Base-by-base conservation (phyloP, 1,140 invertebrate species). In the Phthorimaea operculella region DNA sequence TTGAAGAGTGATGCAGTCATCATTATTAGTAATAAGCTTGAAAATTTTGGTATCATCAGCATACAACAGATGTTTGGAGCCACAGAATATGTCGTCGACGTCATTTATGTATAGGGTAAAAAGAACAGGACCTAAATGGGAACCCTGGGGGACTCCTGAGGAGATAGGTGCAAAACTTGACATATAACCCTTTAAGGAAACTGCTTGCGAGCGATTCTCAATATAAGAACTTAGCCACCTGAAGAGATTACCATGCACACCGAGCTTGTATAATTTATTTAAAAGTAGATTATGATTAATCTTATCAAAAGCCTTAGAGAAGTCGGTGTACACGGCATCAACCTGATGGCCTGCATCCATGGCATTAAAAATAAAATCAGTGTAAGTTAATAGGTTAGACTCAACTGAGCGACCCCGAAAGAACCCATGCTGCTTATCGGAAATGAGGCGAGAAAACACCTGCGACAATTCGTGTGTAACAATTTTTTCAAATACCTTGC, bases 401-500 rank as follows among this genome's bases (percentile, higher is more conserved):
- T 44, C 52, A 53, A 45, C 39, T 5, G 15, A 44, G 4, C 52
- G 16, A 1, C 16, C 16, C 3, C 14, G 15, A 17, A 21, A 17
- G 15, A 53, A 53, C 8, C 36, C 47, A 21, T 49, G 47, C 11
- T 50, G 48, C 17, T 50, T 12, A 1, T 21, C 1, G 4, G 48
- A 33, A 12, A 50, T 33, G 10, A 2, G 21, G 3, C 14, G 17
- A 21, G 11, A 14, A 28, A 50, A 9, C 4, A 28, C 48, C 7
- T 1, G 5, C 6, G 48, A 53, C 70, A 64, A 45, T 0, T 61
- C 8, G 11, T 36, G 9, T 5, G 54, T 55, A 1, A 70, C 48
- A 18, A 68, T 44, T 49, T 58, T 60, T 33, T 73, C 74, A 7
- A 73, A 59, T 7, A 75, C 42, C 57, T 72, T 74, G 1, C 62